Base-by-base conservation (phyloP, 1,140 invertebrate species). In the Hydropsyche tenuis region DNA sequence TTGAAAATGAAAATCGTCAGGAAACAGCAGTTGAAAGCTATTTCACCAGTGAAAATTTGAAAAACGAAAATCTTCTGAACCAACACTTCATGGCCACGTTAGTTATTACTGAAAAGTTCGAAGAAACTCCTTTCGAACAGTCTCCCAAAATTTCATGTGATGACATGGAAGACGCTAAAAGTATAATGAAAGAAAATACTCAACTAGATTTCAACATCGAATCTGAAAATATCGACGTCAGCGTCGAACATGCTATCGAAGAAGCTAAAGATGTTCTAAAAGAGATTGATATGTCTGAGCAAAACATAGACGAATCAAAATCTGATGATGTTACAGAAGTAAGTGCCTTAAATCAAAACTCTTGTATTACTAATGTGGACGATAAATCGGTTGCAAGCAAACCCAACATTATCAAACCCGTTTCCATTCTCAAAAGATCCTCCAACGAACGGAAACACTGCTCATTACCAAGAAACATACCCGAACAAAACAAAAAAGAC, bases 381-480 rank as follows among this genome's bases (percentile, higher is more conserved):
- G 4, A n/a, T n/a, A 70, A 23, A 48, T 14, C 45, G 45, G 14
- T 48, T 14, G 14, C 3, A 14, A 48, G 14, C 11, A 16, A 66
- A 16, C 43, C 43, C 16, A 45, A 37, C 25, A 51, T 18, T 9
- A 70, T 75, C 43, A 66, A 75, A 60, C 73, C 73, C 0, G 37
- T 73, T 27, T 77, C 76, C 1, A 75, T 77, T 60, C 43, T 77
- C 22, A 77, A 73, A 23, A 25, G 73, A 68, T 42, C 23, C 9
- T 64, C 60, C n/a, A 12, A 16, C 30, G 46, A 75, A 6, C 14
- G 23, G 25, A 43, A 45, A 16, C 63, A 64, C 18, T 48, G 25
- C 25, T 74, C 73, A 0, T 56, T 46, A 25, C 76, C 76, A 7
- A 69, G 75, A 70, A 73, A 77, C 48, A 77, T 77, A 37, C 76